Base-by-base conservation (phyloP, 2,888 invertebrate genomes). In the Temnothorax rugatulus region DNA sequence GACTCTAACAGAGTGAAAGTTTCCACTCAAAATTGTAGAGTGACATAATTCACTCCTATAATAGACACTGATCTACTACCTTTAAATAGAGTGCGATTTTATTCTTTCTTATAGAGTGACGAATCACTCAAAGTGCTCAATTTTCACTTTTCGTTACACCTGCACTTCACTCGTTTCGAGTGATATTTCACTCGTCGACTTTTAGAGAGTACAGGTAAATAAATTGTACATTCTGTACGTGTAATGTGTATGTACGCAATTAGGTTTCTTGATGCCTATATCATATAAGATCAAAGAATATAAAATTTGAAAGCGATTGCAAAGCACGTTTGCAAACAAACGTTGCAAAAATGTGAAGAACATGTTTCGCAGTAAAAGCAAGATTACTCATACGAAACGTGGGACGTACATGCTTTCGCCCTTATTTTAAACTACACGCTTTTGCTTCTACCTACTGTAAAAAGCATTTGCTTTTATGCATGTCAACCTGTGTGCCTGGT, bases 391-490 rank as follows among this genome's bases (percentile, higher is more conserved):
- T 29, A 64, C 18, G 50, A 64, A 52, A 76, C 18, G 64, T 52
- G 18, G 11, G 4, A 64, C 29, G 64, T 25, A 64, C 29, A 76
- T 25, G 52, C 15, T 76, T 64, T 64, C 9, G 50, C 44, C 25
- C 54, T 68, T 52, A 52, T 47, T 73, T 73, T 59, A 57, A 54
- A 69, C 47, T 73, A 71, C 73, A 79, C 0, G 44, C 41, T 71
- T 71, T 79, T 57, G 54, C 79, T 73, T 73, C 71, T 69, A 79
- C n/a, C 71, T 44, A 25, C 41, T 29, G 34, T 44, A 71, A 57
- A 52, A 41, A 54, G 41, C 34, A 59, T 38, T 73, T 52, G 15
- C 79, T 25, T 44, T 29, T 44, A 25, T 57, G n/a, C 3, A 9
- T 38, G 52, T 21, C 29, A 75, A 75, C 47, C 9, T 50, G 11